These are phyloP conservation scores for Poecilia wingei DNA, from an alignment of 2,797 vertebrate genomes.

Conservation along the genomic window DNA sequence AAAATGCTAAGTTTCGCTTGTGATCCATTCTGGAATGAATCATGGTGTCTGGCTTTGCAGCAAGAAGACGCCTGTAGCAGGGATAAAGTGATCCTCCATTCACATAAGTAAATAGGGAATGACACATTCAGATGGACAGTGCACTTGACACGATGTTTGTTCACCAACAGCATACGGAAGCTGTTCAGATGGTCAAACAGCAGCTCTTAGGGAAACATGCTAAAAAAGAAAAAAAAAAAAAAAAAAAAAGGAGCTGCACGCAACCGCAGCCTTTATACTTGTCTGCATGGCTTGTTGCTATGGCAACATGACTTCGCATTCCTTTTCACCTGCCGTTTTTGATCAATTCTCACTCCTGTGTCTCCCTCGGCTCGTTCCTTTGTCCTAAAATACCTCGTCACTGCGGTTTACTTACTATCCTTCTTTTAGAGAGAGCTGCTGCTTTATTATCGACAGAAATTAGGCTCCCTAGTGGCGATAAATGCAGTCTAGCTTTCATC, in stretches of 20 bases:
- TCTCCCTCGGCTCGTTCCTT: constrained; percentile 56
- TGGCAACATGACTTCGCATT: constrained; percentile 80
- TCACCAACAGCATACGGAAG: constrained; percentile 56
- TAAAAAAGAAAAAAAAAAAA: constrained; percentile 26
- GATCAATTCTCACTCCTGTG: constrained; percentile 69
- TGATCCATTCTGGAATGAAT: constrained; percentile 57
- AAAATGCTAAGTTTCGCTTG: constrained; percentile 62
- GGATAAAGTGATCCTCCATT: constrained; percentile 45
- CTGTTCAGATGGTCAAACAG: constrained; percentile 63
- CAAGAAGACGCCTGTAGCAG: constrained; percentile 21
- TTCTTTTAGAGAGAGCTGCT: constrained; percentile 29
- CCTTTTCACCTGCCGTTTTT: constrained; percentile 79
- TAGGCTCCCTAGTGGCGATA: constrained; percentile 17
- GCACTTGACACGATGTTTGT: constrained; percentile 53
- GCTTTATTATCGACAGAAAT: constrained; percentile 14
- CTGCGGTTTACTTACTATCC: constrained; percentile 45
- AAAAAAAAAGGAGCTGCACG: constrained; percentile 45
- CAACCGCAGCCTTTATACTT: constrained; percentile 65
- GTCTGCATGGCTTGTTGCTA: constrained; percentile 77
- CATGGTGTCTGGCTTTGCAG: constrained; percentile 31
- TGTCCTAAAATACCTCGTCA: constrained; percentile 65
- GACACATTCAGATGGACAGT: constrained; percentile 57
- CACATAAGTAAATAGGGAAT: constrained; percentile 41
- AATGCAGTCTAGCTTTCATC: constrained; percentile 19
- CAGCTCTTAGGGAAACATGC: constrained; percentile 41